Evolutionary conservation across 2,888 invertebrate species (phyloP).

Genomic region (Agrochola litura): DNA sequence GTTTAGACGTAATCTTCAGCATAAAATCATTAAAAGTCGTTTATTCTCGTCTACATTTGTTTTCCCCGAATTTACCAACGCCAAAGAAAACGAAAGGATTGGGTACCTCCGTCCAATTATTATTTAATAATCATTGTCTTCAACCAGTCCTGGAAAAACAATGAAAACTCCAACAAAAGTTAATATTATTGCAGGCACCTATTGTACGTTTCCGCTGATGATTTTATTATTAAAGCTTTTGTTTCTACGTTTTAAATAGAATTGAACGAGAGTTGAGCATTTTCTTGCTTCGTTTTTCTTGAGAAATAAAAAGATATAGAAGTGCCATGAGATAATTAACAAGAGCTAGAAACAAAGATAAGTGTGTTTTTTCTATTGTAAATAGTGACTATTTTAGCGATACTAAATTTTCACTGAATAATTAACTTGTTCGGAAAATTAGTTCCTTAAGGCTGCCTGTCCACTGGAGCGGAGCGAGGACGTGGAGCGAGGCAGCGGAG

Average conservation of each 20-base stretch:
- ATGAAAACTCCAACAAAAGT: constrained; percentile 57
- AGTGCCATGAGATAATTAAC: not conserved
- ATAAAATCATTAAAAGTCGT: too few species aligned
- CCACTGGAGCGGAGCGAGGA: too few species aligned
- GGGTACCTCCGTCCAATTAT: not conserved
- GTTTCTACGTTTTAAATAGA: constrained; percentile 46
- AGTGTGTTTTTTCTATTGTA: too few species aligned
- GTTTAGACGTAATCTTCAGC: too few species aligned
- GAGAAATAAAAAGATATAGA: not conserved
- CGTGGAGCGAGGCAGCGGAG: too few species aligned
- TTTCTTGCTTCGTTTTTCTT: constrained; percentile 31
- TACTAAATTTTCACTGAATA: too few species aligned
- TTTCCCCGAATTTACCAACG: not conserved
- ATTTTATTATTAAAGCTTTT: constrained; percentile 63
- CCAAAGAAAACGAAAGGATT: constrained; percentile 10
- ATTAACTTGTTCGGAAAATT: too few species aligned
- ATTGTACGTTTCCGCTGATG: constrained; percentile 60
- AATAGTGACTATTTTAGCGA: too few species aligned
- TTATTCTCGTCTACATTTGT: too few species aligned
- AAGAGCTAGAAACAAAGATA: too few species aligned
- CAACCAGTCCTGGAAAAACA: constrained; percentile 26
- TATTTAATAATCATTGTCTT: constrained; percentile 30
- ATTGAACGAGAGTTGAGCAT: constrained; percentile 31
- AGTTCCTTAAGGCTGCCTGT: too few species aligned
- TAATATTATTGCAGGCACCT: constrained; percentile 63